Percentiles rank a stretch among this genome's conserved stretches.
Conservation (phyloP, 2,113 vertebrate genomes). For the Prunella fulvescens region DNA sequence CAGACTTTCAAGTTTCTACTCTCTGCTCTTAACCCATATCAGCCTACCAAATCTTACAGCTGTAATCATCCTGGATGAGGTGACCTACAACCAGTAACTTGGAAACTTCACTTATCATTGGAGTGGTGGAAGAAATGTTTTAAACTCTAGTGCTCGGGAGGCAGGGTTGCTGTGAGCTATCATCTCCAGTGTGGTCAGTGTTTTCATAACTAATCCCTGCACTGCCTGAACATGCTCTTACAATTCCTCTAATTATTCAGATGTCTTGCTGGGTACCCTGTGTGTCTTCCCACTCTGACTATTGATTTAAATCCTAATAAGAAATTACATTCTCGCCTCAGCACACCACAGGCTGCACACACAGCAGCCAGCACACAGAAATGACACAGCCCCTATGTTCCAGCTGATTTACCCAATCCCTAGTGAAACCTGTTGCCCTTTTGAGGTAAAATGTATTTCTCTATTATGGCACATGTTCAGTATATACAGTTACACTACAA, state of each 20-base stretch:
- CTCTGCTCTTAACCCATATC: background rate
- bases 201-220: background rate
- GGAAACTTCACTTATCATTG: background rate
- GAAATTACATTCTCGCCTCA: background rate
- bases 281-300: background rate
- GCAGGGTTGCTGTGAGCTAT: background rate
- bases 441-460: conserved; percentile 58
- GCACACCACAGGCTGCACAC: background rate
- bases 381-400: background rate
- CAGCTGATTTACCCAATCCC: background rate
- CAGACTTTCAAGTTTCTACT: background rate
- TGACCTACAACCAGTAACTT: background rate
- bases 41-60: background rate
- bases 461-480: conserved; percentile 59
- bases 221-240: background rate
- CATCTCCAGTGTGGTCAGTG: background rate
- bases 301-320: background rate
- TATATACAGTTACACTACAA: conserved; percentile 47
- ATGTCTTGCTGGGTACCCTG: background rate
- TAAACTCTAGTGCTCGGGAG: background rate
- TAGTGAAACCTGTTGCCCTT: background rate
- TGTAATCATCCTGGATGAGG: background rate
- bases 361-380: background rate
- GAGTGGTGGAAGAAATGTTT: background rate
- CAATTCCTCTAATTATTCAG: background rate